These are phyloP conservation scores for Periplaneta americana DNA, from an alignment of 1,140 invertebrate species.

Conservation along the genomic window DNA sequence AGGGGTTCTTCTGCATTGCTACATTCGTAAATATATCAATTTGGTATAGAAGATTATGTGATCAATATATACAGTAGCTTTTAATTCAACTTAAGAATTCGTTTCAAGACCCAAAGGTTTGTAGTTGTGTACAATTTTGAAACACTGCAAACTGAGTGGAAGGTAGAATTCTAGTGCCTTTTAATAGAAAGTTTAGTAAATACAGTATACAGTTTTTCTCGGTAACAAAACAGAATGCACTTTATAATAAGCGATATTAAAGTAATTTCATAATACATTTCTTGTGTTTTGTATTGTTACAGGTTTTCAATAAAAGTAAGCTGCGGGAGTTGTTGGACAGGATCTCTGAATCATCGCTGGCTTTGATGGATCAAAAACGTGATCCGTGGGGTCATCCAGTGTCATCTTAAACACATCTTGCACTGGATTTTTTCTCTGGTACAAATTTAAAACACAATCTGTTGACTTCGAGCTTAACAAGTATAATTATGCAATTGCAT, in stretches of 20 bases:
- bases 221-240: neutral
- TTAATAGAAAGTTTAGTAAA: neutral
- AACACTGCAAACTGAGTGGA: neutral
- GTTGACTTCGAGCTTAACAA: too few relatives aligned
- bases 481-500: too few relatives aligned
- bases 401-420: slow-evolving; percentile 11
- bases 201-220: neutral
- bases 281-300: neutral
- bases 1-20: too few relatives aligned
- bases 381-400: slow-evolving; percentile 13
- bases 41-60: too few relatives aligned
- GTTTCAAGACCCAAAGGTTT: too few relatives aligned
- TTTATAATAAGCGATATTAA: neutral
- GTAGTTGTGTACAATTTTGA: neutral
- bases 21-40: too few relatives aligned
- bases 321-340: neutral
- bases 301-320: slow-evolving; percentile 5
- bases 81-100: too few relatives aligned
- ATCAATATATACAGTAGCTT: too few relatives aligned
- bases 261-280: neutral
- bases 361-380: neutral
- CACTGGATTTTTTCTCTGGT: too few relatives aligned
- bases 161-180: neutral
- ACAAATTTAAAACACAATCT: too few relatives aligned
- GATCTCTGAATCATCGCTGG: slow-evolving; percentile 8